Evolutionary conservation across 2,113 vertebrate species (phyloP), one percentile per base, ranked within the genome.

Genomic region (Protobothrops mucrosquamatus): DNA sequence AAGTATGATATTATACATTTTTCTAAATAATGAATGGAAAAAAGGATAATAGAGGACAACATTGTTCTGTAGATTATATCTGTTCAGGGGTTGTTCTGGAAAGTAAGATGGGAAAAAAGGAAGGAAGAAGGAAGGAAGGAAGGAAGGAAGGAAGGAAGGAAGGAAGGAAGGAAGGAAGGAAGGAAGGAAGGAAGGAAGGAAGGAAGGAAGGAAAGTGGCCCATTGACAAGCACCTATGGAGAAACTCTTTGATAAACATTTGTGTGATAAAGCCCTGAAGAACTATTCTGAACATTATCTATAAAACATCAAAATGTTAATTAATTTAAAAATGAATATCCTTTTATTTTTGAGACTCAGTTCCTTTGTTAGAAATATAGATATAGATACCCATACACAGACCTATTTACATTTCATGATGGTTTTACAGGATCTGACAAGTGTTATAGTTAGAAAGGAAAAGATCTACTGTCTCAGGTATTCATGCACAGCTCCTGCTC

Each of bases 381-480:
- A 85, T 11, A 85, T 23, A 46, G 8, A 51, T 51, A 51, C 9
- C 48, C 91, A 87, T 29, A 74, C 20, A 59, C 93, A 88, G 91
- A 48, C 87, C 52, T 74, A 29, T 93, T 51, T 93, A 92, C 55
- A 95, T 39, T 43, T 89, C 86, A 92, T 94, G 93, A 54, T 48
- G 39, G 91, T 96, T 95, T 92, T 92, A 91, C 89, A 91, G 87
- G 29, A 94, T 46, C 52, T 95, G 93, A 90, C 26, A 87, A 59
- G 61, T 2, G 1, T 88, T 89, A 87, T 56, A 92, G 5, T 46
- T 12, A 93, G 6, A 95, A 92, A 95, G 43, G 18, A 92, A 59
- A n/a, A 61, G 61, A 3, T 34, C 46, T 87, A 10, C 2, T n/a
- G 14, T 8, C 26, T 74, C 6, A 24, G 51, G 34, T 23, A 51